These are phyloP conservation scores for Fistularia tabacaria DNA, from an alignment of 2,797 vertebrate species.

Conservation along the genomic window DNA sequence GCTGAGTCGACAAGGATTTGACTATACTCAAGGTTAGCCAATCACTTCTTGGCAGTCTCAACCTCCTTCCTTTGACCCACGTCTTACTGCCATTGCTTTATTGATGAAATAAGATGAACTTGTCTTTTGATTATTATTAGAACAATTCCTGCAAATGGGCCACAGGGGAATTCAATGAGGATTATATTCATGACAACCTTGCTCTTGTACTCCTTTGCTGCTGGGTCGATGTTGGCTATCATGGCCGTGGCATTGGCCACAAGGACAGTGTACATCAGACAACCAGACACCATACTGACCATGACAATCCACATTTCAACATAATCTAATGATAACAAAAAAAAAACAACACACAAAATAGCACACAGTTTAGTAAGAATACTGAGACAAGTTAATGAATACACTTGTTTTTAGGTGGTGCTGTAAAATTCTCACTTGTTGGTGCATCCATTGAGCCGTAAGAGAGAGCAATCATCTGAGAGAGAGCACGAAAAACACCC, in stretches of 20 bases:
- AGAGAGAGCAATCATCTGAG: constrained; percentile 78
- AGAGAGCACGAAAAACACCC: constrained; percentile 78
- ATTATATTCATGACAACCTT: constrained; percentile 63
- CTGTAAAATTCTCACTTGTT: constrained; percentile 64
- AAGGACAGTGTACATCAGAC: constrained; percentile 78
- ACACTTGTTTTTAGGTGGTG: background rate
- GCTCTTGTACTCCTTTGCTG: constrained; percentile 76
- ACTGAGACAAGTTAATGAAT: background rate
- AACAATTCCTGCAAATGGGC: too few relatives aligned
- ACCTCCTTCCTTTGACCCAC: too few relatives aligned
- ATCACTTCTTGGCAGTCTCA: too few relatives aligned
- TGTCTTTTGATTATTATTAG: too few relatives aligned
- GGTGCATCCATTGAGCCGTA: constrained; percentile 78
- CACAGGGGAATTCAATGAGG: background rate
- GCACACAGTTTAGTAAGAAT: background rate
- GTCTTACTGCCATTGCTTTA: too few relatives aligned
- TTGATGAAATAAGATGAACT: too few relatives aligned
- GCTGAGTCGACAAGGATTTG: too few relatives aligned
- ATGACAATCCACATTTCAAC: constrained; percentile 80
- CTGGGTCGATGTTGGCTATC: constrained; percentile 73
- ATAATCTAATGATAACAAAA: constrained; percentile 60
- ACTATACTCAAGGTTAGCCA: too few relatives aligned
- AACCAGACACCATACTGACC: constrained; percentile 80
- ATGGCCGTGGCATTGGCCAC: constrained; percentile 77
- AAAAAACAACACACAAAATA: too few relatives aligned